Conservation (phyloP, 2,797 vertebrate species). For the Enoplosus armatus region DNA sequence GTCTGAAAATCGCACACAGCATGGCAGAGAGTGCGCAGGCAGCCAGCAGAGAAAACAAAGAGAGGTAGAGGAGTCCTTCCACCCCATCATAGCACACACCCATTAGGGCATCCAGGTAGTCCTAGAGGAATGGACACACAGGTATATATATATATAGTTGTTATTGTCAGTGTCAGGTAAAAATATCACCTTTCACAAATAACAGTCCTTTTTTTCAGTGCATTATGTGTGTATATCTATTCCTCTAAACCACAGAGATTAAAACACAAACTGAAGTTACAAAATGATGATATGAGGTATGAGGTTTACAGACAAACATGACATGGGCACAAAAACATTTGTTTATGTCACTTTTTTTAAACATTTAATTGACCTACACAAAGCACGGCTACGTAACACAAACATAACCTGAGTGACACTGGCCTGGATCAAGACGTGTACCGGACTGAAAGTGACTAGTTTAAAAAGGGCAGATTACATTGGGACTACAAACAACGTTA, state of each 20-base stretch:
- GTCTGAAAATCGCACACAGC: slow-evolving; percentile 86
- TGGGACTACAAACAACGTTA: background rate
- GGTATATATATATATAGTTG: background rate
- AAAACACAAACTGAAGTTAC: background rate
- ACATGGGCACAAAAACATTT: background rate
- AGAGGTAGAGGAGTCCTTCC: slow-evolving; percentile 94
- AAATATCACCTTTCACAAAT: slow-evolving; percentile 13
- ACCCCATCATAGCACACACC: slow-evolving; percentile 96
- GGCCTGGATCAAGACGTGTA: background rate
- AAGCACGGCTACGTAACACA: too few relatives aligned
- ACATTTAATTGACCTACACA: background rate
- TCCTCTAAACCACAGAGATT: background rate
- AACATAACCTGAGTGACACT: background rate
- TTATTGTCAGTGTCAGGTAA: slow-evolving; percentile 12
- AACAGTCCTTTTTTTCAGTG: background rate
- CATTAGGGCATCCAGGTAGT: slow-evolving; percentile 93
- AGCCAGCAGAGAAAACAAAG: slow-evolving; percentile 94
- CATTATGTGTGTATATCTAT: background rate
- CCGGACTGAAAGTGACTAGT: too few relatives aligned
- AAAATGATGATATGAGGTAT: background rate
- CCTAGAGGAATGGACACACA: slow-evolving; percentile 77
- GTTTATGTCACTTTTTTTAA: background rate
- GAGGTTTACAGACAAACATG: background rate
- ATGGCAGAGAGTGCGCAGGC: slow-evolving; percentile 89
- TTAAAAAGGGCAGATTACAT: background rate